These are phyloP conservation scores for Oryzias woworae DNA, from an alignment of 2,113 vertebrate genomes.

Conservation along the genomic window DNA sequence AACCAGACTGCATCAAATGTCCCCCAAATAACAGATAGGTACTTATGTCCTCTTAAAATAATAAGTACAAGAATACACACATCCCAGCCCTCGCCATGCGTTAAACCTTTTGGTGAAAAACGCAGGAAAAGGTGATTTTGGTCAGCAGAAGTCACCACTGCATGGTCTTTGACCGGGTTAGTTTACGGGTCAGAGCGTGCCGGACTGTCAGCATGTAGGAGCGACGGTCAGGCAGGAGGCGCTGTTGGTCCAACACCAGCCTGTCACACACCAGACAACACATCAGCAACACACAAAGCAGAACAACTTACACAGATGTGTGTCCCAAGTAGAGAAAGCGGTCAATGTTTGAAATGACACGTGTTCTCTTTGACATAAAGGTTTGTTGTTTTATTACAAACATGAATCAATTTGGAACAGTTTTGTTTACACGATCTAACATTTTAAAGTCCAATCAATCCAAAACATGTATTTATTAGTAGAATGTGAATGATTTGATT, in stretches of 20 bases:
- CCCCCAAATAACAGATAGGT: too few species aligned
- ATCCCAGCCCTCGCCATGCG: background rate
- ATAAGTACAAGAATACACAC: too few species aligned
- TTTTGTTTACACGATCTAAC: too few species aligned
- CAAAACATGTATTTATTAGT: too few species aligned
- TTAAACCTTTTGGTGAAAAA: background rate
- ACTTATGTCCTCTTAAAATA: too few species aligned
- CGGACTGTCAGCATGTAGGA: slow-evolving; percentile 70
- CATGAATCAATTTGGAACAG: too few species aligned
- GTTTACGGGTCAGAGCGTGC: slow-evolving; percentile 62
- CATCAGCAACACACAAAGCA: background rate
- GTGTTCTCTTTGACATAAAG: too few species aligned
- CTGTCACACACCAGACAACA: slow-evolving; percentile 21
- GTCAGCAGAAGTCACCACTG: slow-evolving; percentile 59
- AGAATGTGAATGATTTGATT: too few species aligned
- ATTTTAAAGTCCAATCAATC: too few species aligned
- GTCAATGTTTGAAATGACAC: too few species aligned
- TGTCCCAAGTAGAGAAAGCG: background rate
- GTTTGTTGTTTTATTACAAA: too few species aligned
- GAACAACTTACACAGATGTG: background rate
- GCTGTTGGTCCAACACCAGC: slow-evolving; percentile 65
- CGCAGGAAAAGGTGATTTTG: background rate
- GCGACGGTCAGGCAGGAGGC: slow-evolving; percentile 60
- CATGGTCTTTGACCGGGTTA: slow-evolving; percentile 68
- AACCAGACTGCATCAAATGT: too few species aligned